Base-by-base conservation (phyloP, 2,888 invertebrate genomes). In the Koerneria pararmatus region DNA sequence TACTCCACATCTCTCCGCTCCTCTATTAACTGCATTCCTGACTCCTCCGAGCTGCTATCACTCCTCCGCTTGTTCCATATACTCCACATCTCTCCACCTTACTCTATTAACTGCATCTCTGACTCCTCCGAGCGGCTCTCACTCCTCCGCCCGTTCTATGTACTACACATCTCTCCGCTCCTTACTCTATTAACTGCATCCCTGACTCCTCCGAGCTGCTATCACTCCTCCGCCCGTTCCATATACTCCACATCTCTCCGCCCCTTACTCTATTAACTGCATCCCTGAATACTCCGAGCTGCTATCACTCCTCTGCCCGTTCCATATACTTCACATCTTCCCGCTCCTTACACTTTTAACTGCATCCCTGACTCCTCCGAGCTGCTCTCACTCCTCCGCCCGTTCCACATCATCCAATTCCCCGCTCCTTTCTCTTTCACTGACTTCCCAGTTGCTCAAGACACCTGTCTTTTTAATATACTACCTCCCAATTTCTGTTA, bases 381-480 rank as follows among this genome's bases (percentile, higher is more conserved):
- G 6, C 53, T 34, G 6, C 32, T 61, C 46, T 61, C 29, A 35
- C 22, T 51, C 51, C 2, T 6, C 32, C 19, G 34, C 48, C 51
- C 3, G 6, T 24, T 24, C 5, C 34, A 15, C 35, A 31, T 31
- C 53, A 19, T 27, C 15, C 8, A 6, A 6, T 8, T 35, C 53
- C 51, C 53, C 46, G 31, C 22, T n/a, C 51, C 56, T 56, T 29
- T 31, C n/a, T 6, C 31, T 29, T 32, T 29, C 27, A 8, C 6
- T 24, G 31, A 15, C 56, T 29, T 32, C 22, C 49, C 41, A n/a
- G 31, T 46, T 32, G 29, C 46, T 48, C 32, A 27, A 19, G 5
- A 22, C 51, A n/a, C 37, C 60, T 49, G 49, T 60, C 60, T 31
- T 48, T n/a, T n/a, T n/a, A n/a, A n/a, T n/a, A n/a, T n/a, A n/a